These are phyloP conservation scores for Euglossa dilemma DNA, from an alignment of 1,140 invertebrate species.

Conservation along the genomic window DNA sequence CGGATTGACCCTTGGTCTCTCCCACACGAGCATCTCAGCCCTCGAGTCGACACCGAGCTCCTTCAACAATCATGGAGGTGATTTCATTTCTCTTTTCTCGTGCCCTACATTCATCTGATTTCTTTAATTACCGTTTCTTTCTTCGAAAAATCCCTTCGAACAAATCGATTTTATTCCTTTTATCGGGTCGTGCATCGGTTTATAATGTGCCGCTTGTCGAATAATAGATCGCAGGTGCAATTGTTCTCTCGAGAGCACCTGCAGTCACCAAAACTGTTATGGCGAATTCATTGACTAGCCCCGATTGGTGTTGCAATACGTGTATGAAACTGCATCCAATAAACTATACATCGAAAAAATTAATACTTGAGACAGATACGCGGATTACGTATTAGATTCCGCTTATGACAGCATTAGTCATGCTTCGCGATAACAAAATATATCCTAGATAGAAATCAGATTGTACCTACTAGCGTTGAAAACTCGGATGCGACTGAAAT, in stretches of 20 bases:
- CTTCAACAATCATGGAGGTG: slow-evolving; percentile 81
- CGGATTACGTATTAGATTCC: not conserved
- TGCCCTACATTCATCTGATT: slow-evolving; percentile 52
- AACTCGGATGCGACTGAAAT: slow-evolving; percentile 26
- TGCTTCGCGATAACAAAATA: slow-evolving; percentile 53
- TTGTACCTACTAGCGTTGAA: not conserved
- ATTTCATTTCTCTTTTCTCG: slow-evolving; percentile 67
- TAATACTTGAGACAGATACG: not conserved
- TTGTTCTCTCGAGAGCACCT: slow-evolving; percentile 63
- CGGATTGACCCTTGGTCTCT: slow-evolving; percentile 74
- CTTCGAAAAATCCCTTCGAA: not conserved
- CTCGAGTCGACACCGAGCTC: slow-evolving; percentile 76
- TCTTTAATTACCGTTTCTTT: not conserved
- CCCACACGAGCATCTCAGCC: slow-evolving; percentile 71
- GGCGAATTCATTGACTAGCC: slow-evolving; percentile 60
- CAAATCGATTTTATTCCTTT: not conserved
- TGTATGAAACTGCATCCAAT: slow-evolving; percentile 12
- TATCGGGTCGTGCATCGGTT: not conserved
- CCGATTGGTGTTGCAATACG: slow-evolving; percentile 6
- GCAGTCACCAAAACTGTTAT: slow-evolving; percentile 63
- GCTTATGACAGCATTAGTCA: slow-evolving; percentile 54
- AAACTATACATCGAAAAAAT: not conserved
- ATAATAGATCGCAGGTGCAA: slow-evolving; percentile 46
- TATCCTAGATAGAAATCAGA: slow-evolving; percentile 45
- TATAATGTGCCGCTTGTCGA: not conserved